A percentile compares a stretch with the other conserved stretches of the same genome.
Conservation (phyloP, 1,140 invertebrate species). For the Anastrepha obliqua region DNA sequence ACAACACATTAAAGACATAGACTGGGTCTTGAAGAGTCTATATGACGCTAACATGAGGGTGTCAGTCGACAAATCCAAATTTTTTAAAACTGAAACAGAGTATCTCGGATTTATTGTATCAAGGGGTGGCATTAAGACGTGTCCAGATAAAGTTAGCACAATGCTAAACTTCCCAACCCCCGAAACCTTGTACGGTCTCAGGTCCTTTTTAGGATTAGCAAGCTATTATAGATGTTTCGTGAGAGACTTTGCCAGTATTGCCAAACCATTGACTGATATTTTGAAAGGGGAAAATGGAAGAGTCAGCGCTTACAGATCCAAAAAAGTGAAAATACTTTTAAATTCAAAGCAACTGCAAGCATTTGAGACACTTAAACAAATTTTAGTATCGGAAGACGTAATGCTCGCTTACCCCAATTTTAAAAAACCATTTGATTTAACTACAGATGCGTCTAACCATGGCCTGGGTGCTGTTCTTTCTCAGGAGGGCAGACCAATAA, state of each 20-base stretch:
- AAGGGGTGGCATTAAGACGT: slow-evolving; percentile 71
- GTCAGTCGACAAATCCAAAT: slow-evolving; percentile 55
- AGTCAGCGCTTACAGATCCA: background rate
- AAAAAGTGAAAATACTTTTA: slow-evolving; percentile 23
- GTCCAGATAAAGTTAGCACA: slow-evolving; percentile 71
- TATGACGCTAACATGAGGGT: background rate
- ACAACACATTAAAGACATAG: background rate
- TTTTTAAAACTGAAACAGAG: slow-evolving; percentile 72
- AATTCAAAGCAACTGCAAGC: slow-evolving; percentile 7
- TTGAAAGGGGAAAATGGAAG: slow-evolving; percentile 49
- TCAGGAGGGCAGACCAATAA: slow-evolving; percentile 63
- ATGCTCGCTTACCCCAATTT: slow-evolving; percentile 39
- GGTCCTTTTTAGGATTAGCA: slow-evolving; percentile 72
- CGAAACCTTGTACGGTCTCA: slow-evolving; percentile 70
- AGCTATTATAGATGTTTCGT: slow-evolving; percentile 70
- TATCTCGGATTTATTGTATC: slow-evolving; percentile 75
- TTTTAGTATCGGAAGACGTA: slow-evolving; percentile 15
- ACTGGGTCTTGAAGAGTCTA: background rate
- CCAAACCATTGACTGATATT: slow-evolving; percentile 61
- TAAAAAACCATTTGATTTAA: slow-evolving; percentile 56
- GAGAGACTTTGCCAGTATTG: slow-evolving; percentile 63
- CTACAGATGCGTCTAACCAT: slow-evolving; percentile 57
- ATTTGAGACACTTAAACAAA: slow-evolving; percentile 26
- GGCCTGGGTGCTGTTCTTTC: slow-evolving; percentile 64
- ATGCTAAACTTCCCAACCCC: slow-evolving; percentile 71